Evolutionary conservation across 2,113 vertebrate species (phyloP).

Genomic region (Willisornis vidua): DNA sequence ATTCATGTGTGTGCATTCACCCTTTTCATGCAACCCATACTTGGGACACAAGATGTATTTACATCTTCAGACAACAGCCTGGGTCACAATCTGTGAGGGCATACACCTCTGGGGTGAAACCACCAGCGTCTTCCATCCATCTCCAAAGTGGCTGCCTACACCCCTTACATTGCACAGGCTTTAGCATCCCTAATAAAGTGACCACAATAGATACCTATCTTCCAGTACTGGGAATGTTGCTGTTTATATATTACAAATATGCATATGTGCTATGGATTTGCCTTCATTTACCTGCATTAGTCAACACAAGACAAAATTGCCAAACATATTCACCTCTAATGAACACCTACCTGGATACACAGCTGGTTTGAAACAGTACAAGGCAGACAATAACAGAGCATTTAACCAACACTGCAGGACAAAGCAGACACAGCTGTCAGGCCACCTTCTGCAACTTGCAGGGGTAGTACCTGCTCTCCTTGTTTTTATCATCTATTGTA

Average conservation of each 20-base stretch:
- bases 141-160: background rate
- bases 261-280: background rate
- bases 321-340: background rate
- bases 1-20: background rate
- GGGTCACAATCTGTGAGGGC: background rate
- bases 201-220: background rate
- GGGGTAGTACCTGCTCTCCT: background rate
- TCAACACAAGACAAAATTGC: background rate
- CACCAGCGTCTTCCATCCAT: background rate
- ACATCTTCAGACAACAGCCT: background rate
- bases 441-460: background rate
- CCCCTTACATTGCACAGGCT: background rate
- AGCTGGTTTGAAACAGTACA: background rate
- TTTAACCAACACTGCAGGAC: accelerated
- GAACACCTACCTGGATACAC: background rate
- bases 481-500: accelerated
- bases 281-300: background rate
- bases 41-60: background rate
- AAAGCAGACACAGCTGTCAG: background rate
- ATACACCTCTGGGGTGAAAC: background rate
- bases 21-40: background rate
- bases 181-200: no score
- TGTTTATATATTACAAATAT: background rate
- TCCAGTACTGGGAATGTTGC: background rate
- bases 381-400: background rate